A percentile compares a stretch with the other conserved stretches of the same genome.
Evolutionary conservation across 2,888 invertebrate genomes (phyloP).

Genomic region (Eupithecia subfuscata): DNA sequence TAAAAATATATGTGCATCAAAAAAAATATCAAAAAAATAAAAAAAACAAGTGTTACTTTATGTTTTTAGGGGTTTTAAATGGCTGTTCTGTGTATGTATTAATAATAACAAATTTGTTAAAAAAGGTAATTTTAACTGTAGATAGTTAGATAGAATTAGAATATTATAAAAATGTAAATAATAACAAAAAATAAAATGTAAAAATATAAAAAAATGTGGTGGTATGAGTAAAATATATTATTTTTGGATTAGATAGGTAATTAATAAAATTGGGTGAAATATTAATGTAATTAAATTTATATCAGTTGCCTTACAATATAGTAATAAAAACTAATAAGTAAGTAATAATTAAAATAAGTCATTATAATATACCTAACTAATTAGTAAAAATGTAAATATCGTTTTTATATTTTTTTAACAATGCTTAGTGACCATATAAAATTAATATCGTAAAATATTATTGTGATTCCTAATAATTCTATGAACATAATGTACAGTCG

Average conservation of each 20-base stretch:
- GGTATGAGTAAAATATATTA: not conserved
- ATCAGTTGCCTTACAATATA: not conserved
- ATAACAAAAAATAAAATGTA: not conserved
- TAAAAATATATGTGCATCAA: not conserved
- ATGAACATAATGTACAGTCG: not conserved
- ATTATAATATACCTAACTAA: not conserved
- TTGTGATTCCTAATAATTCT: not conserved
- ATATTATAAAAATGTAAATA: not conserved
- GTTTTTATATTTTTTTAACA: not conserved
- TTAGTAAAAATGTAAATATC: not conserved
- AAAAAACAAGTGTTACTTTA: not conserved
- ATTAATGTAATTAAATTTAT: not conserved
- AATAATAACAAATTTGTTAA: not conserved
- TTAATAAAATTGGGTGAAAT: not conserved
- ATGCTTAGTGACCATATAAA: not conserved
- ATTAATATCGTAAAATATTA: not conserved
- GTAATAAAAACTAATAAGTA: not conserved
- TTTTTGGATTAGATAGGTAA: not conserved
- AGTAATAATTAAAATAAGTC: conserved; percentile 1
- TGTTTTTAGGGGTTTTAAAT: not conserved
- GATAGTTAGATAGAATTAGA: not conserved
- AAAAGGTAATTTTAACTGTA: not conserved
- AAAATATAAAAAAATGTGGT: conserved; percentile 4
- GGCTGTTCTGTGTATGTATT: not conserved
- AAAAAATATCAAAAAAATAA: not conserved